Conservation (phyloP, 1,140 invertebrate genomes). For the Maniola jurtina region DNA sequence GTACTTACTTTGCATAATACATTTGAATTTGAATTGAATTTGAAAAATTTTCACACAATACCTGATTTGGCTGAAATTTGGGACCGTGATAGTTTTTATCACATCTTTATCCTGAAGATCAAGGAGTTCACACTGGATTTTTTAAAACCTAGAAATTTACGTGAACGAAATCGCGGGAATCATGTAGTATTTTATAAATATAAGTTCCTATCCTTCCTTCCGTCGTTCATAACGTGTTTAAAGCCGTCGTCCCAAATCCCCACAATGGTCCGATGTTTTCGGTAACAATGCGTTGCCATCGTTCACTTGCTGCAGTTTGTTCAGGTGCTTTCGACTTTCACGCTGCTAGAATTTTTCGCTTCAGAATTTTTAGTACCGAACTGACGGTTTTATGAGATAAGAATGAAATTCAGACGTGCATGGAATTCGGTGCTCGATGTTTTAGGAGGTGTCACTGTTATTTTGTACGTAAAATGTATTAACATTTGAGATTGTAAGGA, state of each 20-base stretch:
- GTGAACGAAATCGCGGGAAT: neutral
- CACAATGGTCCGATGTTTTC: constrained; percentile 16
- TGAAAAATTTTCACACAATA: no score
- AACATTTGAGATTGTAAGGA: no score
- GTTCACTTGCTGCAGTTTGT: constrained; percentile 15
- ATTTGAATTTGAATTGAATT: no score
- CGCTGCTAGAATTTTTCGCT: neutral
- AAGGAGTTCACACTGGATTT: no score
- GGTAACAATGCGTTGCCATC: constrained; percentile 13
- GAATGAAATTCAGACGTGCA: constrained; percentile 11
- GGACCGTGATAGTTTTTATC: no score
- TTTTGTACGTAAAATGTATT: no score
- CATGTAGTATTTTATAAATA: neutral
- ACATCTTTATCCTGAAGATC: no score
- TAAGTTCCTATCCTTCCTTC: neutral
- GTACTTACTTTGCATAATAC: no score
- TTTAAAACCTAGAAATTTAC: no score
- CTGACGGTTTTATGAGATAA: constrained; percentile 10
- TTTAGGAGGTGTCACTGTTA: no score
- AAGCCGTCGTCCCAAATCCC: constrained; percentile 6
- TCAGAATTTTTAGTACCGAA: constrained; percentile 9
- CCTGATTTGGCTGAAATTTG: neutral
- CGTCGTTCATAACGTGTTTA: constrained; percentile 12
- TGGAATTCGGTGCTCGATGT: neutral
- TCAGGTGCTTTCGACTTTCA: constrained; percentile 15